Evolutionary conservation across 1,140 invertebrate species (phyloP).

Genomic region (Drosophila miranda): DNA sequence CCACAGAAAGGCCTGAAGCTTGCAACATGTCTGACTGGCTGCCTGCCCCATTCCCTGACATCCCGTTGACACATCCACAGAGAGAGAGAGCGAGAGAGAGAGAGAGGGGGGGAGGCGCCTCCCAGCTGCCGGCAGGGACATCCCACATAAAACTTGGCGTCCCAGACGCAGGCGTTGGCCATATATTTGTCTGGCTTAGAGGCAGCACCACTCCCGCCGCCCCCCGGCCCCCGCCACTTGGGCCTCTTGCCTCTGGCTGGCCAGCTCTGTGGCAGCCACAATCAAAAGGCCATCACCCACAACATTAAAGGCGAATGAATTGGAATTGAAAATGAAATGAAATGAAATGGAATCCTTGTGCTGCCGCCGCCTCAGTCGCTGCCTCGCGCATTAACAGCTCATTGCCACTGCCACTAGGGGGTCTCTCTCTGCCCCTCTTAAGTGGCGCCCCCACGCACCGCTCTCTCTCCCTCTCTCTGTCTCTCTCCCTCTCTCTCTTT

Average conservation of each 20-base stretch:
- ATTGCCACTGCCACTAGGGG: slow-evolving; percentile 77
- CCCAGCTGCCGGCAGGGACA: slow-evolving; percentile 63
- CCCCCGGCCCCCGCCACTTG: background rate
- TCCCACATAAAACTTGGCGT: slow-evolving; percentile 64
- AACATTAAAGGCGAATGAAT: slow-evolving; percentile 68
- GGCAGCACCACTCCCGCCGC: background rate
- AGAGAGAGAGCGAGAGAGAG: slow-evolving; percentile 28
- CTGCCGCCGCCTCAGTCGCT: too few relatives aligned
- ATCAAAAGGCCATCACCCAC: slow-evolving; percentile 78
- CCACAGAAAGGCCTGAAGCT: slow-evolving; percentile 24
- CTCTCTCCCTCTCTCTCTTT: slow-evolving; percentile 25
- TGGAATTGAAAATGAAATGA: slow-evolving; percentile 35
- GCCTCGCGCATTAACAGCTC: slow-evolving; percentile 79
- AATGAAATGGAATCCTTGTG: slow-evolving; percentile 74
- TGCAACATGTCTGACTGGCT: slow-evolving; percentile 60
- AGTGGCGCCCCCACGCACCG: slow-evolving; percentile 72
- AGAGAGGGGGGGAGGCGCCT: slow-evolving; percentile 15
- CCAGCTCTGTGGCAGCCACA: slow-evolving; percentile 20
- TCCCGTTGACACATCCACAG: slow-evolving; percentile 72
- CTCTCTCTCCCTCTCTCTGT: slow-evolving; percentile 11
- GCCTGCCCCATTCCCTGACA: slow-evolving; percentile 63
- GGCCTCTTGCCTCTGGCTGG: too few relatives aligned
- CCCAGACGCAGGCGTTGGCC: slow-evolving; percentile 30
- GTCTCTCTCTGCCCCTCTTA: slow-evolving; percentile 45
- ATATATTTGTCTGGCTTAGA: slow-evolving; percentile 45